These are phyloP conservation scores for Diphyllodes magnificus DNA, from an alignment of 2,113 vertebrate species.

Conservation along the genomic window DNA sequence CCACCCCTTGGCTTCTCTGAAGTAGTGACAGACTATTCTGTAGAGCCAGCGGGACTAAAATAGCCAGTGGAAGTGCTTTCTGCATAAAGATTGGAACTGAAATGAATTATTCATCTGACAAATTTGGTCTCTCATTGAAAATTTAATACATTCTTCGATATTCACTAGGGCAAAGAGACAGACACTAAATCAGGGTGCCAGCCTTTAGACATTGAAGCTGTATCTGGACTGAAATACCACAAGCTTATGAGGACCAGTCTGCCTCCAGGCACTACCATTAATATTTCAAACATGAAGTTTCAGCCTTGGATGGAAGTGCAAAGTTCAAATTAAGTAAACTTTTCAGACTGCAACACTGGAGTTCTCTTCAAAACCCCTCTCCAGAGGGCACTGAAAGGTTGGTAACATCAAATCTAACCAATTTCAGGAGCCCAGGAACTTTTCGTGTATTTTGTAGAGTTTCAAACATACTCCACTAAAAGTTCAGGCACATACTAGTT, in stretches of 20 bases:
- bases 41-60: not conserved
- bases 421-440: not conserved
- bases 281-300: not conserved
- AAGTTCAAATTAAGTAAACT: slow-evolving; percentile 2
- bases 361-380: not conserved
- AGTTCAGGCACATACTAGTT: not conserved
- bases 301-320: not conserved
- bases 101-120: slow-evolving; percentile 27
- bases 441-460: not conserved
- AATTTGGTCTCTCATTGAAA: not conserved
- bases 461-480: not conserved
- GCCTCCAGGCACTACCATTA: not conserved
- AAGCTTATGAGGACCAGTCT: not conserved
- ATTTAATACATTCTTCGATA: not conserved
- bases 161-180: slow-evolving; percentile 3
- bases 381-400: not conserved
- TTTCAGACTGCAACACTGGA: not conserved
- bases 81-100: not conserved
- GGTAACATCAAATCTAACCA: not conserved
- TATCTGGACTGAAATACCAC: not conserved
- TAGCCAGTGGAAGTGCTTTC: not conserved
- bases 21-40: not conserved
- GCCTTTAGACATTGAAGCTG: not conserved
- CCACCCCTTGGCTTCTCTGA: not conserved
- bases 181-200: slow-evolving; percentile 4